Evolutionary conservation across 2,888 invertebrate species (phyloP), one percentile per base, ranked within the genome.

Genomic region (Heteromyza rotundicornis): DNA sequence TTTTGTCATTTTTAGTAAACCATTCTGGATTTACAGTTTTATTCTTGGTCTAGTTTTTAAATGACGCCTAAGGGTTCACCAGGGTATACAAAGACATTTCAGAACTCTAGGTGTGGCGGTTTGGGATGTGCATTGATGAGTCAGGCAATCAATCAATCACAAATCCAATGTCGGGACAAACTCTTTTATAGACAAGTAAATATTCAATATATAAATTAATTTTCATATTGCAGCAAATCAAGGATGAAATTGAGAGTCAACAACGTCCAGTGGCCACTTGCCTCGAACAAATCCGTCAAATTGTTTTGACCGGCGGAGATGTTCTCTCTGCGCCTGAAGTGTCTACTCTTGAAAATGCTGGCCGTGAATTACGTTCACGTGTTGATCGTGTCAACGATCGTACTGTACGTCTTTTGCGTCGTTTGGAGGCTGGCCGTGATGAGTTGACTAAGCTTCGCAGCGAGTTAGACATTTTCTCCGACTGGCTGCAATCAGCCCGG

Each of bases 251-350:
- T 64, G 95, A 95, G 74, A 89, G 91, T 62, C 94, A 96, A 82
- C 89, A 90, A 69, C 89, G 93, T 47, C 91, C 92, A 59, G 92
- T 96, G 14, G 89, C 92, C 20, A 90, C 92, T 32, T 94, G 94
- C 74, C 86, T 94, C 57, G 95, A 96, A 78, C 94, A 95, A 85
- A 92, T 95, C 10, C 90, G 95, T 60, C 94, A 95, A 78, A 88
- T 96, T 52, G 92, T 95, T 2, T 87, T 94, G 1, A 94, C 95
- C 19, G 95, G 95, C 0, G 91, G 93, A 32, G 96, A 96, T 73
- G 92, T 95, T n/a, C 85, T 97, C 5, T 95, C 95, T 2, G 91
- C 93, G 67, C 96, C 96, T 71, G 96, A 96, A 86, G 90, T 96
- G 35, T 89, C 92, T 32, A 90, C 91, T 22, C 84, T 96, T 68